These are phyloP conservation scores for Acanthornis magna DNA, from an alignment of 2,797 vertebrate genomes.

Conservation along the genomic window DNA sequence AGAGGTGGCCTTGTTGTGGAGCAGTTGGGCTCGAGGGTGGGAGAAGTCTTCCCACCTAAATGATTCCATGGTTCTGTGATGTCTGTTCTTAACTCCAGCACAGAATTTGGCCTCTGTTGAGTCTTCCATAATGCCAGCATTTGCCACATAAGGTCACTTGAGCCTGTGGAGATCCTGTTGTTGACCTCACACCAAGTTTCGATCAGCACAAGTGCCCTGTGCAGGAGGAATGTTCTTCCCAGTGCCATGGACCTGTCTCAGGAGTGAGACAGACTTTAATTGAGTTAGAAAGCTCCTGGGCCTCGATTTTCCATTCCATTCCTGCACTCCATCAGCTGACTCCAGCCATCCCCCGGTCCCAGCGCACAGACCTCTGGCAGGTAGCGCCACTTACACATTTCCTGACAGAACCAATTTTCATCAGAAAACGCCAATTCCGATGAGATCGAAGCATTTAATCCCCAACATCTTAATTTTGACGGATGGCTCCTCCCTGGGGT, in stretches of 20 bases:
- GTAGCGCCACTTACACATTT: not conserved
- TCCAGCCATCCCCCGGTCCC: rapidly evolving
- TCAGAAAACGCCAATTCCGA: not conserved
- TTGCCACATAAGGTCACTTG: not conserved
- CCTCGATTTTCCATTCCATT: not conserved
- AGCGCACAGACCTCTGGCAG: rapidly evolving
- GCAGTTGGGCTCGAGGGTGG: not conserved
- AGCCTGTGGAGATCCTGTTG: rapidly evolving
- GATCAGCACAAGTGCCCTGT: not conserved
- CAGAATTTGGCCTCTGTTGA: rapidly evolving
- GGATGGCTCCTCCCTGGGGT: not conserved
- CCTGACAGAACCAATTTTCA: not conserved
- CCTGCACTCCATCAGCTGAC: not conserved
- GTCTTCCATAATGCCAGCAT: rapidly evolving
- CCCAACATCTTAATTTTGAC: not conserved
- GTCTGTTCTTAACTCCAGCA: not conserved
- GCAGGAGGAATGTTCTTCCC: not conserved
- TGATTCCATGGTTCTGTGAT: not conserved
- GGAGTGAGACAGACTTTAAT: not conserved
- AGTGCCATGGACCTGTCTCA: rapidly evolving
- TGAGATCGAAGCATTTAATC: not conserved
- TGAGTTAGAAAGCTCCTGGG: not conserved
- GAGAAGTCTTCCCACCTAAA: not conserved
- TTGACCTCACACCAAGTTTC: not conserved
- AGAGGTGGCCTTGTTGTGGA: not conserved